Conservation (phyloP, 2,888 invertebrate species). For the Calliphora vomitoria region DNA sequence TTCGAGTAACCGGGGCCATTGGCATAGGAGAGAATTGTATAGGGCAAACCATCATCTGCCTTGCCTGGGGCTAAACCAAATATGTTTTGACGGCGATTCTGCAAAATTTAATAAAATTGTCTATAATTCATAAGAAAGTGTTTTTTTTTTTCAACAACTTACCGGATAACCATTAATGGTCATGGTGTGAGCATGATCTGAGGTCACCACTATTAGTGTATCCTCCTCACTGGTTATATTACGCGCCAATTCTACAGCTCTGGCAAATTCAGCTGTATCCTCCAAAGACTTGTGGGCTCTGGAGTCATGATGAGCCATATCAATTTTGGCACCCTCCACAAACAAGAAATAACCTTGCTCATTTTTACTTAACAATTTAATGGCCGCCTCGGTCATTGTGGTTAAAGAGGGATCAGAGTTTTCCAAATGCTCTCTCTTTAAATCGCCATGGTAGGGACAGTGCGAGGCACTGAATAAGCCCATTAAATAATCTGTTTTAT, state of each 20-base stretch:
- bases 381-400: conserved; percentile 88
- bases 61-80: conserved; percentile 85
- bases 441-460: conserved; percentile 87
- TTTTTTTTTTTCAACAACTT: conserved; percentile 79
- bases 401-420: conserved; percentile 87
- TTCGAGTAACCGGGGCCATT: conserved; percentile 88
- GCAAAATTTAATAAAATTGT: not conserved
- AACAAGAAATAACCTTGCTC: conserved; percentile 89
- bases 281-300: conserved; percentile 89
- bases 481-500: conserved; percentile 86
- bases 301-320: conserved; percentile 87
- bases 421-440: conserved; percentile 83
- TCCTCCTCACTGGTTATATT: conserved; percentile 87
- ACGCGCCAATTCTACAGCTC: conserved; percentile 88
- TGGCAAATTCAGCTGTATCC: conserved; percentile 91
- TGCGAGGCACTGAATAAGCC: conserved; percentile 86
- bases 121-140: not conserved
- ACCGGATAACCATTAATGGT: conserved; percentile 90
- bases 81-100: conserved; percentile 85
- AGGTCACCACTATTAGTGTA: conserved; percentile 91
- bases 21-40: conserved; percentile 90
- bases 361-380: conserved; percentile 86
- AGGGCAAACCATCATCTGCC: conserved; percentile 87
- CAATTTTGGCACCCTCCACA: conserved; percentile 87
- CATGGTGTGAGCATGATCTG: conserved; percentile 93